Evolutionary conservation across 2,113 vertebrate genomes (phyloP).

Genomic region (Pipra filicauda): DNA sequence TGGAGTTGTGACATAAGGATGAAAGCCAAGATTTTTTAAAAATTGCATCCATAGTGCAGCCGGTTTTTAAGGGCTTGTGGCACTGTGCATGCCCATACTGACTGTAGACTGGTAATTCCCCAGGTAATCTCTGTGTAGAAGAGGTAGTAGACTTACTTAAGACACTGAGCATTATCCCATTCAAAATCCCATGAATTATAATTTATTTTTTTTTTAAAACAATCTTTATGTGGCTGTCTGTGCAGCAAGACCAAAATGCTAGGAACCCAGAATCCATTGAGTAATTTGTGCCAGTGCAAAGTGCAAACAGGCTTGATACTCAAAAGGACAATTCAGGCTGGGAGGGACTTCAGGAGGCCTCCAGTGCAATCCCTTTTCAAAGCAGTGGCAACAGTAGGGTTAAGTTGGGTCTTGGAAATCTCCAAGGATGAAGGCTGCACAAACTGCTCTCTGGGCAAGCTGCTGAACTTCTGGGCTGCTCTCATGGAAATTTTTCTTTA

Average conservation of each 20-base stretch:
- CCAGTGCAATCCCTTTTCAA: not conserved
- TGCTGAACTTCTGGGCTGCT: not conserved
- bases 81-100: too few relatives aligned
- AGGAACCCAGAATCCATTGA: not conserved
- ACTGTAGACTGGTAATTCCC: not conserved
- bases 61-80: not conserved
- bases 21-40: not conserved
- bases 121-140: not conserved
- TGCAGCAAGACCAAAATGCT: not conserved
- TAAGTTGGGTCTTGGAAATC: not conserved
- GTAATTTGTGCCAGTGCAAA: not conserved
- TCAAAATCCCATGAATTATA: not conserved
- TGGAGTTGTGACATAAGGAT: not conserved
- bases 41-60: not conserved
- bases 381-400: not conserved
- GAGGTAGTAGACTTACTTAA: not conserved
- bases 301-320: not conserved
- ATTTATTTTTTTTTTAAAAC: not conserved
- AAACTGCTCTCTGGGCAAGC: not conserved
- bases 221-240: not conserved
- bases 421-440: not conserved
- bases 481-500: fast-evolving
- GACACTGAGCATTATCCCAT: not conserved
- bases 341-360: not conserved
- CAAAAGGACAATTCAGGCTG: not conserved